Evolutionary conservation across 2,888 invertebrate species (phyloP).

Genomic region (Chrysodeixis includens): DNA sequence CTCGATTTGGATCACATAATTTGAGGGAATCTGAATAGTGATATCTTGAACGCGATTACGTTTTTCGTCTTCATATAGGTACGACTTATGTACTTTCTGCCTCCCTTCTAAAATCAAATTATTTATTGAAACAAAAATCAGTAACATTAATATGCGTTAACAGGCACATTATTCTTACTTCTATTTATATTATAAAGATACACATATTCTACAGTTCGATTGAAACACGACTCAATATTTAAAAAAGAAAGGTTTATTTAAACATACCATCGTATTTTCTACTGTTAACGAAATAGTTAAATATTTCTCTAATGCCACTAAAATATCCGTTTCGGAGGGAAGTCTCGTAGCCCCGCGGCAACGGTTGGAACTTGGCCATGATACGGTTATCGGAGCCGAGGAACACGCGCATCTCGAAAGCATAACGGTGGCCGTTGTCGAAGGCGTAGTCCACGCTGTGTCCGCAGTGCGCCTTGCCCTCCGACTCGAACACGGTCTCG

Average conservation of each 20-base stretch:
- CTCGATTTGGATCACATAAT: slow-evolving; percentile 62
- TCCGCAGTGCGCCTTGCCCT: slow-evolving; percentile 75
- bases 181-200: too few relatives aligned
- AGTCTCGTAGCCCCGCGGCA: slow-evolving; percentile 74
- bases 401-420: slow-evolving; percentile 82
- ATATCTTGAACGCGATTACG: slow-evolving; percentile 35
- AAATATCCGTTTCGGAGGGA: slow-evolving; percentile 77
- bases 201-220: slow-evolving; percentile 39
- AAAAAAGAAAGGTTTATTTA: slow-evolving; percentile 51
- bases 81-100: slow-evolving; percentile 56
- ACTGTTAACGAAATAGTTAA: slow-evolving; percentile 67
- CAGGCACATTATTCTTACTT: too few relatives aligned
- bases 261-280: slow-evolving; percentile 60
- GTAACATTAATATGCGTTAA: too few relatives aligned
- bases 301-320: slow-evolving; percentile 77
- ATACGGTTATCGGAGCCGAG: slow-evolving; percentile 69
- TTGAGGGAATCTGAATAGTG: slow-evolving; percentile 42
- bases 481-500: slow-evolving; percentile 69
- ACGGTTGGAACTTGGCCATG: slow-evolving; percentile 73
- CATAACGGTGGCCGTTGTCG: slow-evolving; percentile 63
- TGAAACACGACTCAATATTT: slow-evolving; percentile 48
- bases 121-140: too few relatives aligned
- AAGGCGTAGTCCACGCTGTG: slow-evolving; percentile 81
- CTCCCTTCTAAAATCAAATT: too few relatives aligned
- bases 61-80: slow-evolving; percentile 53